Conservation (phyloP, 2,888 invertebrate species). For the Cheilosia vernalis region DNA sequence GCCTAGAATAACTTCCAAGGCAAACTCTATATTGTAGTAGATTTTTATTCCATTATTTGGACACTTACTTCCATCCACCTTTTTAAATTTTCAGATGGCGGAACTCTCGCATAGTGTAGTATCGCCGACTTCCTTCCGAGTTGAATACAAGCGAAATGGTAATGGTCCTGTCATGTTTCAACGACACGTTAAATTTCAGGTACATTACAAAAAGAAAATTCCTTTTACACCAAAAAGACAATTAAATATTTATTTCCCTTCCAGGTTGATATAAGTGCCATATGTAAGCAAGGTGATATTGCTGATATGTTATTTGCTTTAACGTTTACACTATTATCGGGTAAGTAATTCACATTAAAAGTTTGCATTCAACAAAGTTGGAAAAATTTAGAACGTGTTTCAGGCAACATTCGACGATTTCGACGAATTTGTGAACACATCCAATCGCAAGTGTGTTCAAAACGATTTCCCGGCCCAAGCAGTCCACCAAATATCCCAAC, state of each 20-base stretch:
- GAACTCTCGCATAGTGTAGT: constrained; percentile 98
- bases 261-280: constrained; percentile 94
- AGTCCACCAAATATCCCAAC: constrained; percentile 83
- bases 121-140: constrained; percentile 98
- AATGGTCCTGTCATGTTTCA: constrained; percentile 98
- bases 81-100: constrained; percentile 88
- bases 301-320: constrained; percentile 93
- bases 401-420: constrained; percentile 97
- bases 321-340: constrained; percentile 96
- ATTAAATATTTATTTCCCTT: constrained; percentile 83
- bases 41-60: too few species aligned
- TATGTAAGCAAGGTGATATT: constrained; percentile 88
- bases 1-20: too few species aligned
- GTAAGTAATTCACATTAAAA: constrained; percentile 84
- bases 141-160: constrained; percentile 97
- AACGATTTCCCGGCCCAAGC: constrained; percentile 84
- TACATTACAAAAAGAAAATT: constrained; percentile 75
- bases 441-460: constrained; percentile 90
- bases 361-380: constrained; percentile 27
- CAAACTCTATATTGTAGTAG: too few species aligned
- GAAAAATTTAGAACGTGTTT: constrained; percentile 72
- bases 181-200: constrained; percentile 97
- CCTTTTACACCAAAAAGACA: not conserved
- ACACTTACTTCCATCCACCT: not conserved
- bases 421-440: constrained; percentile 98